These are phyloP conservation scores for Coilia nasus DNA, from an alignment of 2,797 vertebrate genomes.

Conservation along the genomic window DNA sequence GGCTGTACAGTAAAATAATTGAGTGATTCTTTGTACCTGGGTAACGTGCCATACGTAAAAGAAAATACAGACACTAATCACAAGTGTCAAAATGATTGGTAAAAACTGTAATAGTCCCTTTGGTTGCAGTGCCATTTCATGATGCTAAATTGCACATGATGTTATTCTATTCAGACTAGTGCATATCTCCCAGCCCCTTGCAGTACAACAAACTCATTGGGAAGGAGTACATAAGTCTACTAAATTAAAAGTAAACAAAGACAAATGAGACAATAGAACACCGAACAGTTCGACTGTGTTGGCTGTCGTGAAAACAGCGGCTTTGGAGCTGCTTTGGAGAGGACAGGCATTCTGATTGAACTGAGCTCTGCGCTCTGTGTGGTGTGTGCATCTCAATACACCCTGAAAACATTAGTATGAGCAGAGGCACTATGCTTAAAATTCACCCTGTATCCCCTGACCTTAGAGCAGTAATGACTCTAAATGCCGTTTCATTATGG, in stretches of 20 bases:
- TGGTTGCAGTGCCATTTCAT: not conserved
- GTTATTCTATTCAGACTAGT: not conserved
- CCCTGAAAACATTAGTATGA: slow-evolving; percentile 1
- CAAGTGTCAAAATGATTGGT: too few relatives aligned
- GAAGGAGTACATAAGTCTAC: not conserved
- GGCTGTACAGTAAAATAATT: too few relatives aligned
- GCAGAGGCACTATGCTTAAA: slow-evolving; percentile 1
- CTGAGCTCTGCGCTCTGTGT: not conserved
- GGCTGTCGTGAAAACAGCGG: not conserved
- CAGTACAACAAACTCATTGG: not conserved
- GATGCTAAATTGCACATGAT: slow-evolving; percentile 17
- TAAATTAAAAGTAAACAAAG: not conserved
- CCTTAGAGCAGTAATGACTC: slow-evolving; percentile 23
- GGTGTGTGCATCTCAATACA: slow-evolving; percentile 4
- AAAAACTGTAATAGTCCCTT: too few relatives aligned
- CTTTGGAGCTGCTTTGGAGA: not conserved
- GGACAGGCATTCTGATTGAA: not conserved
- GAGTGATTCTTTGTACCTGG: too few relatives aligned
- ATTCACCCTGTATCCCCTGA: slow-evolving; percentile 16
- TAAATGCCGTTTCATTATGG: slow-evolving; percentile 25
- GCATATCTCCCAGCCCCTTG: not conserved
- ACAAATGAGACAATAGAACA: not conserved
- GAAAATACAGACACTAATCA: too few relatives aligned
- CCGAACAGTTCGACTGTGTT: not conserved
- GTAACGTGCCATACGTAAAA: too few relatives aligned